phyloP scores from a whole-genome alignment of 2,113 vertebrate species.

The Chloropsis hardwickii region DNA sequence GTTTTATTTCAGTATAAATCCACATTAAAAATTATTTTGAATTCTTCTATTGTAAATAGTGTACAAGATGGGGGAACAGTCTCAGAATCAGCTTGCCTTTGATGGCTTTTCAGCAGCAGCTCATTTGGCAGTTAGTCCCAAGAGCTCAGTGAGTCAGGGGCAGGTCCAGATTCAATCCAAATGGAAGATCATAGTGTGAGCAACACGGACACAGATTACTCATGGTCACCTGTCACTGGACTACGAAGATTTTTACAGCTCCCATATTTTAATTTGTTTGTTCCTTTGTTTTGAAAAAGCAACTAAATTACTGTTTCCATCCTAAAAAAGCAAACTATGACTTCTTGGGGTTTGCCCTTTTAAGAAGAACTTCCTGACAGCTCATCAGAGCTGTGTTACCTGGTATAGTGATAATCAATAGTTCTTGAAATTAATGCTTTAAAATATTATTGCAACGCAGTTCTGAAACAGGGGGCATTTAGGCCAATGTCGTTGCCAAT shows the following conservation, averaged over 20 bases:
- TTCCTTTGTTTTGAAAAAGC: not conserved
- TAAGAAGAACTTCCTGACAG: not conserved
- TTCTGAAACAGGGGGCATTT: conserved; percentile 18
- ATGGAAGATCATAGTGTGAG: not conserved
- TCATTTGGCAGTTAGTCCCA: not conserved
- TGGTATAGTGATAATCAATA: not conserved
- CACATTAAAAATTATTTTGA: not conserved
- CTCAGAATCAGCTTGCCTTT: not conserved
- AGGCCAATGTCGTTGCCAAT: not conserved
- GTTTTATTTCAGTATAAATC: not conserved
- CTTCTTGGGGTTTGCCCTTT: not conserved
- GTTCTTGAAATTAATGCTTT: conserved; percentile 21
- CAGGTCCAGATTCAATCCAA: not conserved
- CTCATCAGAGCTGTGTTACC: not conserved
- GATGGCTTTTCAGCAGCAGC: not conserved
- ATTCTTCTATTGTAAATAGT: not conserved
- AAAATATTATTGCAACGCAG: conserved; percentile 17
- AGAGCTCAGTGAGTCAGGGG: not conserved
- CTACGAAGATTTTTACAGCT: not conserved
- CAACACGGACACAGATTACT: not conserved
- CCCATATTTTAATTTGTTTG: not conserved
- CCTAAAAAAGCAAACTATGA: not conserved
- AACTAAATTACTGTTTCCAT: not conserved
- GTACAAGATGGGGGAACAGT: not conserved
- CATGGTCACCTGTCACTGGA: not conserved